Conservation (phyloP, 2,797 vertebrate genomes). For the Mastacembelus armatus region DNA sequence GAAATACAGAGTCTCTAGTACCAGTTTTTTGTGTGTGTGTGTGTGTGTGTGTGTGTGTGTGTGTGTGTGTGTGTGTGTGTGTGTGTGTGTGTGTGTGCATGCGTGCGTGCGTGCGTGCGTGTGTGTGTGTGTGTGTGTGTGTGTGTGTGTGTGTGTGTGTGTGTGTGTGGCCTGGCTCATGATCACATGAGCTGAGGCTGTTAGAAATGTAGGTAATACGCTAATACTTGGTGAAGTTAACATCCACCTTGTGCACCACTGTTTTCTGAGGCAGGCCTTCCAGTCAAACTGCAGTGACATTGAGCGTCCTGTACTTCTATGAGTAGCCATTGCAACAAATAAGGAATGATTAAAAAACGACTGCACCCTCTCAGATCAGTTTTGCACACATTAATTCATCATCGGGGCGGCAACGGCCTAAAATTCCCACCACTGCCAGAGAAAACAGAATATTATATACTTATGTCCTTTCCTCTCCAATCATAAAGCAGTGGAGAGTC, state of each 20-base stretch:
- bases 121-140: no score
- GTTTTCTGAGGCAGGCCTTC: constrained; percentile 19
- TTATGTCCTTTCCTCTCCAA: constrained; percentile 32
- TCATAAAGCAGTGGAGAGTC: not conserved
- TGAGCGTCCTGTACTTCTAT: constrained; percentile 20
- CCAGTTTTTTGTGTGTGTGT: no score
- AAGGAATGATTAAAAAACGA: constrained; percentile 29
- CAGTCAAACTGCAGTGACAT: constrained; percentile 27
- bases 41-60: no score
- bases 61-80: not conserved
- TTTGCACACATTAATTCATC: constrained; percentile 33
- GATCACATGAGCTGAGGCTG: constrained; percentile 14
- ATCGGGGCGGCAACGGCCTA: constrained; percentile 3
- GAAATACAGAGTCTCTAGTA: not conserved
- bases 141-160: constrained; percentile 8
- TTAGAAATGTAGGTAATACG: constrained; percentile 5
- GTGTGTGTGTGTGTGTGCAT: no score
- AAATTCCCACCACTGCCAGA: constrained; percentile 12
- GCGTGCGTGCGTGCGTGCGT: no score
- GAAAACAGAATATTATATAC: constrained; percentile 3
- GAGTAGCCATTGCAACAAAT: constrained; percentile 53
- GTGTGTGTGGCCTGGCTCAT: no score
- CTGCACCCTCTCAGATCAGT: constrained; percentile 3
- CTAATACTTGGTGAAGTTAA: constrained; percentile 12
- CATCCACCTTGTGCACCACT: not conserved